Conservation (phyloP, 1,140 invertebrate genomes). For the Ceratina japonica region DNA sequence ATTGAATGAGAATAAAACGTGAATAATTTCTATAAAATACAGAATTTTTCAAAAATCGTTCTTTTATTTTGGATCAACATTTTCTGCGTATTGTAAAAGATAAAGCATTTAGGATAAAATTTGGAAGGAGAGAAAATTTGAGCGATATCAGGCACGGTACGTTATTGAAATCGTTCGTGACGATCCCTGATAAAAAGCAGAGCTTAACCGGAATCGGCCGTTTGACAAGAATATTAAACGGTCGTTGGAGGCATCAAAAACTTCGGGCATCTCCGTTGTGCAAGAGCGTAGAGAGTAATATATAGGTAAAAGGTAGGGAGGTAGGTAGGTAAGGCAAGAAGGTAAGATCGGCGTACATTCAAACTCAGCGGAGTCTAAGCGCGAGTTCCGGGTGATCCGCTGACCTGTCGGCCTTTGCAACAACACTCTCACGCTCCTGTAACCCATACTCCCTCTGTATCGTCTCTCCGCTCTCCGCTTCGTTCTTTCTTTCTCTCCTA, state of each 20-base stretch:
- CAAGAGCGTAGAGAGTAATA: slow-evolving; percentile 49
- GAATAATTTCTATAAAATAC: too few relatives aligned
- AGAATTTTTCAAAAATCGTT: too few relatives aligned
- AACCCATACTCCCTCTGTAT: slow-evolving; percentile 79
- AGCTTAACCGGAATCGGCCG: neutral
- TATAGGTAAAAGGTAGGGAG: slow-evolving; percentile 54
- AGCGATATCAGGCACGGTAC: neutral
- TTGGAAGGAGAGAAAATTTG: too few relatives aligned
- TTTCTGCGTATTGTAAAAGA: too few relatives aligned
- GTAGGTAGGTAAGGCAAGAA: slow-evolving; percentile 69
- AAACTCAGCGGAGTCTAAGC: slow-evolving; percentile 77
- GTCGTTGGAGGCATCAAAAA: slow-evolving; percentile 36
- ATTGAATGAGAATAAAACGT: too few relatives aligned
- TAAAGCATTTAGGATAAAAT: too few relatives aligned
- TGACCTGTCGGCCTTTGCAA: slow-evolving; percentile 80
- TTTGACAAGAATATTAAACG: slow-evolving; percentile 40
- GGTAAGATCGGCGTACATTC: slow-evolving; percentile 73
- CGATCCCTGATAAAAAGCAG: neutral
- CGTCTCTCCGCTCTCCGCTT: slow-evolving; percentile 65
- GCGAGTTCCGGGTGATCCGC: slow-evolving; percentile 80
- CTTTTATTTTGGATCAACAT: too few relatives aligned
- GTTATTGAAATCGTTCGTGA: neutral
- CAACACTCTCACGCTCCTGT: slow-evolving; percentile 81
- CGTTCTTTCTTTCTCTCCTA: slow-evolving; percentile 57
- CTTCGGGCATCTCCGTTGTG: slow-evolving; percentile 48